These are phyloP conservation scores for Pilophorus perplexus DNA, from an alignment of 2,888 invertebrate genomes.

Conservation along the genomic window DNA sequence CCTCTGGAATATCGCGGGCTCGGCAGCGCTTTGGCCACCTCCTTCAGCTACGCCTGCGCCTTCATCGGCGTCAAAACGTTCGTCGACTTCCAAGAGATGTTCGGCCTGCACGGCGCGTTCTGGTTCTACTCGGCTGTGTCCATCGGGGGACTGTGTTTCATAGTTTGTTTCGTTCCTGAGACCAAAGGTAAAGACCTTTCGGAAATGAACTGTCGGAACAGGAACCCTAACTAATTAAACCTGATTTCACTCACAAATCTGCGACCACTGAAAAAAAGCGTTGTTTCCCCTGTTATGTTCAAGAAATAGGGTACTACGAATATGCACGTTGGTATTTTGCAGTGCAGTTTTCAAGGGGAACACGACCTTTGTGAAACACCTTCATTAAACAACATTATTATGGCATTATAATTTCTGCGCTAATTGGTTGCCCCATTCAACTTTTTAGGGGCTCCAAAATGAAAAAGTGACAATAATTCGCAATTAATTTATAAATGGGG, in stretches of 20 bases:
- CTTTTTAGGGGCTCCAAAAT: too few species aligned
- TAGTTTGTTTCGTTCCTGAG: constrained; percentile 83
- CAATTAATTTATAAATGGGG: too few species aligned
- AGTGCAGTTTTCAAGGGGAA: too few species aligned
- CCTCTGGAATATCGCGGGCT: constrained; percentile 80
- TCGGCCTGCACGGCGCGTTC: constrained; percentile 80
- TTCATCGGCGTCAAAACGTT: constrained; percentile 84
- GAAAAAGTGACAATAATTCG: too few species aligned
- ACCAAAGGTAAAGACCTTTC: constrained; percentile 87
- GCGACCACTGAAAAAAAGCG: too few species aligned
- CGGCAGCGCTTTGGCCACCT: constrained; percentile 81
- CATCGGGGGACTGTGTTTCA: constrained; percentile 76
- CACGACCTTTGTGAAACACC: too few species aligned
- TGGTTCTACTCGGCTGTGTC: constrained; percentile 84
- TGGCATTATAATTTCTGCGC: too few species aligned
- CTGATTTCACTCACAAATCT: background rate
- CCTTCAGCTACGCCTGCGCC: constrained; percentile 82
- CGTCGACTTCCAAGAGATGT: constrained; percentile 71
- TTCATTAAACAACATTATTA: too few species aligned
- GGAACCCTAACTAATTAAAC: constrained; percentile 20
- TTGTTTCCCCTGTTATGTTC: too few species aligned
- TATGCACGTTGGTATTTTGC: too few species aligned
- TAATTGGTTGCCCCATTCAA: too few species aligned
- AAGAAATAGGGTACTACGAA: too few species aligned
- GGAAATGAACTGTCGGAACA: constrained; percentile 63